A percentile compares a stretch with the other conserved stretches of the same genome.
phyloP scores from a whole-genome alignment of 2,888 invertebrate species.

The Troides helena region DNA sequence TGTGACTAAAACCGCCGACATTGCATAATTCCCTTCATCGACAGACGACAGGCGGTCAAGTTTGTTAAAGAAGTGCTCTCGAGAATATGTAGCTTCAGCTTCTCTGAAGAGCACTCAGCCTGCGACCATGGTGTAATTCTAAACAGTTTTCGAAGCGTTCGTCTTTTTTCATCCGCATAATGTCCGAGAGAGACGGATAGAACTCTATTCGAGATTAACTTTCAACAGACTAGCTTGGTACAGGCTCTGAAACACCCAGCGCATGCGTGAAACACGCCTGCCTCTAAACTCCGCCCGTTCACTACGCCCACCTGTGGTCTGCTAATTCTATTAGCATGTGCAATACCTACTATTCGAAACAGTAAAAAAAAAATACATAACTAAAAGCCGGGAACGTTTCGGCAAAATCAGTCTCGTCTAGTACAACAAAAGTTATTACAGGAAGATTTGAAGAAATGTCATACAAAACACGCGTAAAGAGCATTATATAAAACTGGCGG shows the following conservation, averaged over 20 bases:
- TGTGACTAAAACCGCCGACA: constrained; percentile 52
- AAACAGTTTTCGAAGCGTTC: constrained; percentile 48
- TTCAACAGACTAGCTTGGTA: constrained; percentile 39
- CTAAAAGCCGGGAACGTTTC: constrained; percentile 25
- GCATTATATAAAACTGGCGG: constrained; percentile 62
- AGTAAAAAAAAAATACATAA: constrained; percentile 20
- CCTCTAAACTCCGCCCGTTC: constrained; percentile 64
- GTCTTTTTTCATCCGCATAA: constrained; percentile 62
- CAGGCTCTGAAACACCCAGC: constrained; percentile 47
- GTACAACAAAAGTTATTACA: constrained; percentile 31
- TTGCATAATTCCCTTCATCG: constrained; percentile 56
- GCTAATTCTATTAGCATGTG: constrained; percentile 48
- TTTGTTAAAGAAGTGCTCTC: constrained; percentile 59
- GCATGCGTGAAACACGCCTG: constrained; percentile 74
- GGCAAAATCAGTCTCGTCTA: constrained; percentile 20
- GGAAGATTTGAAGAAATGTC: constrained; percentile 33
- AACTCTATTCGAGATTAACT: constrained; percentile 48
- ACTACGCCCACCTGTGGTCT: constrained; percentile 72
- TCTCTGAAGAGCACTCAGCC: constrained; percentile 55
- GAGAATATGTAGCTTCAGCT: constrained; percentile 59
- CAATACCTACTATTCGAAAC: constrained; percentile 49
- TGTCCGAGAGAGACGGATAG: constrained; percentile 60
- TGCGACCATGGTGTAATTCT: constrained; percentile 50
- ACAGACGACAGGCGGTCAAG: constrained; percentile 68
- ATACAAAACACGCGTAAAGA: constrained; percentile 44